phyloP scores from a whole-genome alignment of 2,113 vertebrate species.

The Gobio gobio region DNA sequence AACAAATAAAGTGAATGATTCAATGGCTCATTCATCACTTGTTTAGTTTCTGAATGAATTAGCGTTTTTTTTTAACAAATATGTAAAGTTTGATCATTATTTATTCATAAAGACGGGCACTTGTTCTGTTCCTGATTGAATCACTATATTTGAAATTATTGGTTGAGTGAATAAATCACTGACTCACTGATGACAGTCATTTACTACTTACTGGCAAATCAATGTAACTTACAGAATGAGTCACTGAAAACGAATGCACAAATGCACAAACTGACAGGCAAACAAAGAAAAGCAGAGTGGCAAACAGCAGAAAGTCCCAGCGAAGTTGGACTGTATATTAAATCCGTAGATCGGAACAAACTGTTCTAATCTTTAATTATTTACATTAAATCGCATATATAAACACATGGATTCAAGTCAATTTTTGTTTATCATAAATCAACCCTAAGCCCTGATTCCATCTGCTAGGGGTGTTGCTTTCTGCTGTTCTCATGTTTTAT shows the following conservation, averaged over 20 bases:
- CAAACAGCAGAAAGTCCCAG: background rate
- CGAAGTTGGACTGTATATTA: background rate
- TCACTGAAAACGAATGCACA: background rate
- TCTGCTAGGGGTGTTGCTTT: slow-evolving; percentile 47
- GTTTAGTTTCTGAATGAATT: too few species aligned
- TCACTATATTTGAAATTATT: background rate
- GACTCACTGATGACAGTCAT: background rate
- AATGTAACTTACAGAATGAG: background rate
- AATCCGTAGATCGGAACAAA: background rate
- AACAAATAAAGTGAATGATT: too few species aligned
- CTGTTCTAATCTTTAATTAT: background rate
- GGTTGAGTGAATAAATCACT: background rate
- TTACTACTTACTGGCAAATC: background rate
- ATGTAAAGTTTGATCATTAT: background rate
- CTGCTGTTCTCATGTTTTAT: slow-evolving; percentile 53
- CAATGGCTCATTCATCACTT: too few species aligned
- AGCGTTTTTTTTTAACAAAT: background rate
- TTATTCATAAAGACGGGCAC: background rate
- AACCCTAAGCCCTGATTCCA: slow-evolving; percentile 46
- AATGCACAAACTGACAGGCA: background rate
- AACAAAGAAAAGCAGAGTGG: background rate
- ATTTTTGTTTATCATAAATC: slow-evolving; percentile 26
- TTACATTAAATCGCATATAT: slow-evolving; percentile 5
- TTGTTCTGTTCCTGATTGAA: background rate
- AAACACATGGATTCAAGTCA: slow-evolving; percentile 15